Base-by-base conservation (phyloP, 2,888 invertebrate genomes). In the Drosophila bunnanda region DNA sequence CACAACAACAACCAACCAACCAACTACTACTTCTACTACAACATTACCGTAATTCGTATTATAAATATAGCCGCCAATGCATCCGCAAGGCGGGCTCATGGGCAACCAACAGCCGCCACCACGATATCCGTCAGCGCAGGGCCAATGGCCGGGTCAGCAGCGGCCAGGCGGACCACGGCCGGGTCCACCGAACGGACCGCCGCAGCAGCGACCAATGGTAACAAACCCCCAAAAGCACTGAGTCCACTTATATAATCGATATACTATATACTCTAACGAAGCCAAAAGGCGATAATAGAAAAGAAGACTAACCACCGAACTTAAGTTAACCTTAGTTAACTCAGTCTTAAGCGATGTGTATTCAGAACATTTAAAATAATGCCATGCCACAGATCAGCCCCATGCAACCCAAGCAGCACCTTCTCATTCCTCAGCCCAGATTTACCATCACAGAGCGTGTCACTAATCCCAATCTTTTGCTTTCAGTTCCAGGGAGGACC, bases 121-220 rank as follows among this genome's bases (percentile, higher is more conserved):
- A 68, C 90, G 92, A 61, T 93, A 92, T 89, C 92, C 92, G 48
- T 92, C 91, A 75, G 89, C 91, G 78, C 93, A 92, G 89, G 91
- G 91, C 15, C 93, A 92, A 89, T 93, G 93, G 93, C 89, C 77
- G 76, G 92, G 92, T 89, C 94, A 92, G 64, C 90, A 92, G 62
- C 90, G 94, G 65, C 94, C 94, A 48, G 92, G 89, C 83, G 91
- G 91, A 57, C 94, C 94, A 56, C 77, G 93, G 58, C 93, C 92
- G 66, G 92, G 92, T 82, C 94, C 93, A 77, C 93, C 85, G 69
- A 92, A 92, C 85, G 92, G 92, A 75, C 92, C 92, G 60, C 91
- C 94, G 15, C 94, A 94, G 15, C 94, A 94, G 77, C 93, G 94
- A 67, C 94, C 94, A 66, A 94, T 94, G 94, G 92, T 92, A 92